A percentile compares a stretch with the other conserved stretches of the same genome.
phyloP scores from a whole-genome alignment of 1,140 invertebrate species.

The Agrypnia vestita region DNA sequence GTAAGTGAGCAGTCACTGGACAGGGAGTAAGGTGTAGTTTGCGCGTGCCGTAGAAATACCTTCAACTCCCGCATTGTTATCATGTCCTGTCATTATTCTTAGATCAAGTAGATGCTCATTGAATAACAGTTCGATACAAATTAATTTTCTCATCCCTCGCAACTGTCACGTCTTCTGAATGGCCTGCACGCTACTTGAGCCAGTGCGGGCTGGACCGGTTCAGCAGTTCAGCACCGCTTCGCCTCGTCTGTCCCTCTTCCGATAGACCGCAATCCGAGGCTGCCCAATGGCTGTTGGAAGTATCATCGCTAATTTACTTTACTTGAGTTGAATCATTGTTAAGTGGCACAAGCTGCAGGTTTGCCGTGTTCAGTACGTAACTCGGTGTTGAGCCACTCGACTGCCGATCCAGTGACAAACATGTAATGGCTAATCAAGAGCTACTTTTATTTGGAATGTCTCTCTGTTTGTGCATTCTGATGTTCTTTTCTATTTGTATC shows the following conservation, averaged over 20 bases:
- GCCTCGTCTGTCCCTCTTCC: conserved; percentile 12
- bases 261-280: conserved; percentile 48
- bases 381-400: conserved; percentile 8
- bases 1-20: conserved; percentile 66
- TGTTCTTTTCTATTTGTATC: conserved; percentile 25
- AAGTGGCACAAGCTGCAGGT: conserved; percentile 11
- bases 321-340: no score
- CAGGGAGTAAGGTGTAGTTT: conserved; percentile 74
- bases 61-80: conserved; percentile 74
- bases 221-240: not conserved
- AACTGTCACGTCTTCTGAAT: conserved; percentile 61
- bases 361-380: conserved; percentile 37
- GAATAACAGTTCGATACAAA: conserved; percentile 71
- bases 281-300: conserved; percentile 51
- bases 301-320: conserved; percentile 1
- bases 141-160: conserved; percentile 66
- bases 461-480: conserved; percentile 18
- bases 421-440: not conserved
- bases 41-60: conserved; percentile 74
- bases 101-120: conserved; percentile 74
- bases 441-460: conserved; percentile 4
- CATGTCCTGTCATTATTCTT: conserved; percentile 71
- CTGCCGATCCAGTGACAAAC: not conserved
- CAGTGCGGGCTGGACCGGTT: conserved; percentile 29
- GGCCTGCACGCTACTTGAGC: conserved; percentile 41